Evolutionary conservation across 2,113 vertebrate genomes (phyloP), one percentile per base, ranked within the genome.

Genomic region (Clarias magur): DNA sequence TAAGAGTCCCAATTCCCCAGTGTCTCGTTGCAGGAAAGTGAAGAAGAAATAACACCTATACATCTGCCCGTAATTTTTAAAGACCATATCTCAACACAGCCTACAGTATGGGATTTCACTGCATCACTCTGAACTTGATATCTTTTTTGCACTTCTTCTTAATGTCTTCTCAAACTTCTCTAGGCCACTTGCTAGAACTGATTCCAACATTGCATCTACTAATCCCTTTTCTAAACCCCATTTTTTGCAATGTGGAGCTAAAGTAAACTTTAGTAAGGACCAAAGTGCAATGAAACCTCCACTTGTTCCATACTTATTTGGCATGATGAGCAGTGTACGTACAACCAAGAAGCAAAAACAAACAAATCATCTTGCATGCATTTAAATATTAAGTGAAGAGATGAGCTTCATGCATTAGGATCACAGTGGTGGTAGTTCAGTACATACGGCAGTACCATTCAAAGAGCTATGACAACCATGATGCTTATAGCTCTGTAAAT

Each of bases 401-500:
- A 59, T 23, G 65, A 53, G 79, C 25, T 19, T 70, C 54, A 59
- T 85, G 79, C 15, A 16, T 60, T 48, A 65, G 76, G 87, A 38
- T 60, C 48, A n/a, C 62, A 27, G 10, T 60, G 95, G 87, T 92
- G 96, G 88, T 93, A 92, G 92, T 92, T 94, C 93, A 90, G 93
- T 95, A 92, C 96, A 93, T 95, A 96, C 93, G 94, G 96, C 96
- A 97, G 97, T 94, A 97, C 97, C 97, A 98, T 97, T 97, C 96
- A 96, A 96, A 98, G 97, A 97, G 97, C 97, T 97, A 97, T 97
- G 96, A 97, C 94, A 91, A 93, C 88, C 83, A 95, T 91, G 87
- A 92, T 95, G 94, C 96, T 97, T 93, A 97, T 95, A 97, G 96
- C 97, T 97, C 97, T 96, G 95, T 94, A 96, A 97, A 98, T 97